Conservation (phyloP, 2,888 invertebrate species). For the Boloria selene region DNA sequence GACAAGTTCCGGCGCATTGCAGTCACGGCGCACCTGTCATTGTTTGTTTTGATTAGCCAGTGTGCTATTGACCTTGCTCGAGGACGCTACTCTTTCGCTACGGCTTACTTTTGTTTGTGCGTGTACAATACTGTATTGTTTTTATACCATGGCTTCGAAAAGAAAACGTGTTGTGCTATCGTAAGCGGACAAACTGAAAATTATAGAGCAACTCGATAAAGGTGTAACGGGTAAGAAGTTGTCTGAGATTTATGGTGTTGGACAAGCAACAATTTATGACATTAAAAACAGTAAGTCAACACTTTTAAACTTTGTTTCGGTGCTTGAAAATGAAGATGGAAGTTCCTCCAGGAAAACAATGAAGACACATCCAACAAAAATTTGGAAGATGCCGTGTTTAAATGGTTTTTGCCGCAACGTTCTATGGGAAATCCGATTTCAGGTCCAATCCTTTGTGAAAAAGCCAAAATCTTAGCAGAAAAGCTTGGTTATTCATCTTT, state of each 20-base stretch:
- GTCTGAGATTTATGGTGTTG: constrained; percentile 44
- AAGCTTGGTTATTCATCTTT: constrained; percentile 16
- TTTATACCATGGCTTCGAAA: constrained; percentile 39
- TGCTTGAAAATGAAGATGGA: constrained; percentile 24
- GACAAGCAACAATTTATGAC: constrained; percentile 32
- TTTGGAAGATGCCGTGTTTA: constrained; percentile 19
- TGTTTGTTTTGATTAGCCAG: constrained; percentile 39
- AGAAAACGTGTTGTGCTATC: constrained; percentile 44
- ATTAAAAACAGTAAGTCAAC: constrained; percentile 11
- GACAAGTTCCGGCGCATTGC: too few species aligned
- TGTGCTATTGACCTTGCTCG: constrained; percentile 36
- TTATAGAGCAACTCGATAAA: constrained; percentile 38
- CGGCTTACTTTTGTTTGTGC: constrained; percentile 40
- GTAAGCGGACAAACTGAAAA: constrained; percentile 40
- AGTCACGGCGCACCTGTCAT: constrained; percentile 27
- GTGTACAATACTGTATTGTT: constrained; percentile 35
- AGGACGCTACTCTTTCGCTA: constrained; percentile 18
- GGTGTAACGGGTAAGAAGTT: constrained; percentile 43
- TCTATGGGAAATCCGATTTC: constrained; percentile 43
- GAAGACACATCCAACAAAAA: constrained; percentile 18
- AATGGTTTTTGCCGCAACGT: constrained; percentile 18
- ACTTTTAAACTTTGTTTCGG: constrained; percentile 20
- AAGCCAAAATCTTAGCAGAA: constrained; percentile 38
- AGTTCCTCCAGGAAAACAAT: constrained; percentile 24
- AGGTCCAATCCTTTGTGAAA: constrained; percentile 42